Evolutionary conservation across 2,797 vertebrate genomes (phyloP).

Genomic region (Chelidonichthys spinosus): DNA sequence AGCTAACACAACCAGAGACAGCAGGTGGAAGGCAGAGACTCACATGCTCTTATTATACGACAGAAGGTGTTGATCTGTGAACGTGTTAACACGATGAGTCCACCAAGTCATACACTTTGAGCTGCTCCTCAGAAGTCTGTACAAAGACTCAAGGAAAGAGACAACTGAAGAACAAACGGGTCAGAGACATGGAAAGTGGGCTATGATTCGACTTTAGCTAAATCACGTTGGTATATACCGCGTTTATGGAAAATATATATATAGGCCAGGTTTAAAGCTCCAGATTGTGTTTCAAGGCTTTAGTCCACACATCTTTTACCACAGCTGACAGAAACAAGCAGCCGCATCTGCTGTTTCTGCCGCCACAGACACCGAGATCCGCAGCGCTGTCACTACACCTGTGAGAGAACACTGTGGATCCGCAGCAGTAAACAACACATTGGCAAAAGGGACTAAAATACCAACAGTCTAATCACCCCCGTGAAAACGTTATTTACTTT

Average conservation of each 20-base stretch:
- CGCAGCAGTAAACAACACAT: conserved; percentile 66
- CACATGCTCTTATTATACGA: background rate
- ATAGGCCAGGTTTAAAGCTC: conserved; percentile 15
- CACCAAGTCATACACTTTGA: background rate
- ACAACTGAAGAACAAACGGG: background rate
- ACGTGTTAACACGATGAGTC: background rate
- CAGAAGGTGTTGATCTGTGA: background rate
- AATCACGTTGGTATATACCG: too few relatives aligned
- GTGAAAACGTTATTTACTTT: conserved; percentile 65
- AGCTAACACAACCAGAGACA: background rate
- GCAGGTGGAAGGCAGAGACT: background rate
- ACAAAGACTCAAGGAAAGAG: background rate
- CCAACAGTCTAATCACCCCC: conserved; percentile 72
- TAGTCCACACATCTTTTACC: conserved; percentile 40
- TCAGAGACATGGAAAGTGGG: background rate
- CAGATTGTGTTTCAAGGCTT: conserved; percentile 24
- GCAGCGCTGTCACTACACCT: conserved; percentile 49
- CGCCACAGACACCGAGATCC: conserved; percentile 38
- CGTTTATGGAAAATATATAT: too few relatives aligned
- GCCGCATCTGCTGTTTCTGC: conserved; percentile 64
- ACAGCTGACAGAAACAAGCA: conserved; percentile 59
- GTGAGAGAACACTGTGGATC: conserved; percentile 47
- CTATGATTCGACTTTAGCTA: background rate
- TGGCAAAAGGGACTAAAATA: conserved; percentile 70
- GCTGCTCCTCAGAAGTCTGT: background rate